Percentiles rank a stretch among this genome's conserved stretches.
Evolutionary conservation across 2,888 invertebrate species (phyloP).

Genomic region (Patella depressa): DNA sequence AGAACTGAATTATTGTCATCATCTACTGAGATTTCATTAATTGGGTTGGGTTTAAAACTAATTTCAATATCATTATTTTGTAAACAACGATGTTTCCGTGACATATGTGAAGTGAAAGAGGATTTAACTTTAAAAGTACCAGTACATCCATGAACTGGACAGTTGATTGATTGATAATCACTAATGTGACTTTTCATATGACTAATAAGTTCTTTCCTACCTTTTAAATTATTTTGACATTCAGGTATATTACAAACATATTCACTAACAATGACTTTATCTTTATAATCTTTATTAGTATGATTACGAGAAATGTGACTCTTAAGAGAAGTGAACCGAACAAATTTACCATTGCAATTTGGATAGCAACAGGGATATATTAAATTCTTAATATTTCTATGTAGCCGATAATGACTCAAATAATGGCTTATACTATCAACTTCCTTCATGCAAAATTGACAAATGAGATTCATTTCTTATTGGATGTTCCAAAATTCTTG

Average conservation of each 20-base stretch:
- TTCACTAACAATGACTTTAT: too few species aligned
- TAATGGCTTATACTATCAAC: not conserved
- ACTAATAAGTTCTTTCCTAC: not conserved
- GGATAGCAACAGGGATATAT: not conserved
- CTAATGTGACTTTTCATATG: not conserved
- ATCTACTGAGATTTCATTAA: too few species aligned
- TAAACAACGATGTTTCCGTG: not conserved
- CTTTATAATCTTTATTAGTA: not conserved
- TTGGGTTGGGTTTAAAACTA: too few species aligned
- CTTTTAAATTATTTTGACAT: too few species aligned
- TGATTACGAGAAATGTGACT: not conserved
- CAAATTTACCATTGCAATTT: not conserved
- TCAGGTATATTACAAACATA: too few species aligned
- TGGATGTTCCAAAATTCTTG: too few species aligned
- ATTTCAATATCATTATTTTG: too few species aligned
- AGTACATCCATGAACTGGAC: not conserved
- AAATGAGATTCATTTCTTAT: not conserved
- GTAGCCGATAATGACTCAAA: not conserved
- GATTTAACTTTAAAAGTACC: not conserved
- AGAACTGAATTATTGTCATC: too few species aligned
- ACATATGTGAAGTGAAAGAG: conserved; percentile 2
- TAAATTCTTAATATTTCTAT: not conserved
- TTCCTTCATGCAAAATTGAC: not conserved
- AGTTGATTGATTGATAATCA: not conserved
- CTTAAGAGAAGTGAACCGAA: not conserved